These are phyloP conservation scores for Gryllus longicercus DNA, from an alignment of 2,888 invertebrate species.

Conservation along the genomic window DNA sequence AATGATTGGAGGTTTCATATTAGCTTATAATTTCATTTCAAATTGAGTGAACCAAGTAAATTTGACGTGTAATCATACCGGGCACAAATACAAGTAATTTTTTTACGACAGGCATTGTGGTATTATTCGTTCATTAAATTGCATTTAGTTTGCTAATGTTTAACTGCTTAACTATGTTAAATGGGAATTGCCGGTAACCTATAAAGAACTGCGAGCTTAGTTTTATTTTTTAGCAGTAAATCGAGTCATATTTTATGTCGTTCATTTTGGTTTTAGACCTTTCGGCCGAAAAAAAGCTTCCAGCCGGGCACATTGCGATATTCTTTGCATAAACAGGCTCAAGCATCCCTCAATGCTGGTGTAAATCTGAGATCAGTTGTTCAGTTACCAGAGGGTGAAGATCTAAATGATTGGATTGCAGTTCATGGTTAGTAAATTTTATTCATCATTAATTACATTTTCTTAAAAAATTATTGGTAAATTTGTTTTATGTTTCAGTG, in stretches of 20 bases:
- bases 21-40: too few relatives aligned
- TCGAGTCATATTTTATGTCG: background rate
- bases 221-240: background rate
- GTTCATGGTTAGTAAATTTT: constrained; percentile 68
- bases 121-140: background rate
- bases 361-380: constrained; percentile 80
- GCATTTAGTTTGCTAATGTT: too few relatives aligned
- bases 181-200: background rate
- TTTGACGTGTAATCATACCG: too few relatives aligned
- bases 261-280: constrained; percentile 62
- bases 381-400: constrained; percentile 76
- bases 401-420: constrained; percentile 86
- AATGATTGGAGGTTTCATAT: too few relatives aligned
- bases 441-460: background rate
- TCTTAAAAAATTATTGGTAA: background rate
- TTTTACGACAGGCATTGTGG: background rate
- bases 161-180: background rate
- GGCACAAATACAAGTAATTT: background rate
- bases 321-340: constrained; percentile 84
- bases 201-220: background rate
- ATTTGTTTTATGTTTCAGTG: constrained; percentile 55
- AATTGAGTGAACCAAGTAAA: too few relatives aligned
- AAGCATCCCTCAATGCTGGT: constrained; percentile 84
- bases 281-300: constrained; percentile 83
- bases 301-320: constrained; percentile 82